Evolutionary conservation across 92 coral and sea anemone genomes (phyloP).

Genomic region (Epizoanthus ramosus): DNA sequence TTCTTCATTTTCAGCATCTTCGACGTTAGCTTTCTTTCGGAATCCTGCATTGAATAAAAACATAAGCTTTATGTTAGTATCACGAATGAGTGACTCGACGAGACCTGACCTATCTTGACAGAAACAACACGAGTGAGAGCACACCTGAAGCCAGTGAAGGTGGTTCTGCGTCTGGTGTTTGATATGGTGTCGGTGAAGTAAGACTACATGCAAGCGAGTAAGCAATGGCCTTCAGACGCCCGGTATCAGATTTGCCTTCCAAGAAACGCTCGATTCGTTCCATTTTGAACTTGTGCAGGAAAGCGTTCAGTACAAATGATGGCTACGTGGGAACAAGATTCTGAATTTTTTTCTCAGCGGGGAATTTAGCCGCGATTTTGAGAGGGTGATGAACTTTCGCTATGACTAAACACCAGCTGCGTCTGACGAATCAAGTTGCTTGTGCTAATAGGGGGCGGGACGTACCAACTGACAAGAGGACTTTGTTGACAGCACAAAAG

Average conservation of each 20-base stretch:
- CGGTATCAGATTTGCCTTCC: slow-evolving; percentile 28
- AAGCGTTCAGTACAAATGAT: background rate
- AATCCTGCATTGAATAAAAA: background rate
- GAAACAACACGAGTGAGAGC: slow-evolving; percentile 4
- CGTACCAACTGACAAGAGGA: background rate
- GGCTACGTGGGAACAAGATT: background rate
- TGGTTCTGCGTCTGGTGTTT: slow-evolving; percentile 2
- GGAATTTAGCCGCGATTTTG: background rate
- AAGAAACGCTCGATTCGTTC: slow-evolving; percentile 16
- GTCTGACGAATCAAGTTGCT: slow-evolving; percentile 17
- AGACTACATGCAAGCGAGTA: slow-evolving; percentile 27
- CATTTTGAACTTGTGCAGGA: background rate
- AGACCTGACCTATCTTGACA: background rate
- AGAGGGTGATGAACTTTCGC: background rate
- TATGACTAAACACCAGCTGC: slow-evolving; percentile 15
- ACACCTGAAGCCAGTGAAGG: slow-evolving; percentile 20
- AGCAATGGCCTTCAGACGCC: background rate
- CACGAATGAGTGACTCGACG: background rate
- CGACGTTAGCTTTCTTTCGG: background rate
- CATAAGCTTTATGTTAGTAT: background rate
- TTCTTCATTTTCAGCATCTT: background rate
- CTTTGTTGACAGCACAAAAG: no score
- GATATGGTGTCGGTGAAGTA: slow-evolving; percentile 16
- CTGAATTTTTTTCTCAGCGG: background rate
- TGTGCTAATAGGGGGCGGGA: slow-evolving; percentile 6